Conservation (phyloP, 2,888 invertebrate species). For the Hypomecis punctinalis region DNA sequence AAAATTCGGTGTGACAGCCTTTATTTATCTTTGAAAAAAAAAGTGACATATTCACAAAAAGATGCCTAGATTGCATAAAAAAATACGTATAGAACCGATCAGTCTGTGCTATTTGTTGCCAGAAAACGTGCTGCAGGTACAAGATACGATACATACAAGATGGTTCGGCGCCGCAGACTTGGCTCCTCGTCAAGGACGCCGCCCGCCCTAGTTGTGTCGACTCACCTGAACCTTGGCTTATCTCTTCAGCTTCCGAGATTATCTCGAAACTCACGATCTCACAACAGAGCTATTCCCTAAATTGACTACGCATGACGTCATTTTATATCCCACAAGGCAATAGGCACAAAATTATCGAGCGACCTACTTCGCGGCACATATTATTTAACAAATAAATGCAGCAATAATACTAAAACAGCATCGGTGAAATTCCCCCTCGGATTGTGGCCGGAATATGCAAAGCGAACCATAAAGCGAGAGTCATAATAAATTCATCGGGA, state of each 20-base stretch:
- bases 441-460: slow-evolving; percentile 24
- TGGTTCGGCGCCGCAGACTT: slow-evolving; percentile 4
- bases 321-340: background rate
- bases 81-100: too few species aligned
- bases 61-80: too few species aligned
- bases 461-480: slow-evolving; percentile 21
- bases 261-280: slow-evolving; percentile 18
- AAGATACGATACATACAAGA: background rate
- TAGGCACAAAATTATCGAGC: slow-evolving; percentile 3
- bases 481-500: slow-evolving; percentile 24
- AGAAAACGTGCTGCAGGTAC: background rate
- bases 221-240: slow-evolving; percentile 28
- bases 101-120: too few species aligned
- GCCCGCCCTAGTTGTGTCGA: slow-evolving; percentile 11
- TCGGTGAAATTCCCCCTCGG: slow-evolving; percentile 16
- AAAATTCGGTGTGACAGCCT: too few species aligned
- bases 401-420: slow-evolving; percentile 28
- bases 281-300: background rate
- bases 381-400: slow-evolving; percentile 16
- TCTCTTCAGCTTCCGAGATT: slow-evolving; percentile 10
- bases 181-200: slow-evolving; percentile 20
- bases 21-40: too few species aligned
- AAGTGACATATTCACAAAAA: too few species aligned
- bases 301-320: background rate
- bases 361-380: slow-evolving; percentile 19